Evolutionary conservation across 2,797 vertebrate species (phyloP), one percentile per base, ranked within the genome.

Genomic region (Pelobates cultripes): DNA sequence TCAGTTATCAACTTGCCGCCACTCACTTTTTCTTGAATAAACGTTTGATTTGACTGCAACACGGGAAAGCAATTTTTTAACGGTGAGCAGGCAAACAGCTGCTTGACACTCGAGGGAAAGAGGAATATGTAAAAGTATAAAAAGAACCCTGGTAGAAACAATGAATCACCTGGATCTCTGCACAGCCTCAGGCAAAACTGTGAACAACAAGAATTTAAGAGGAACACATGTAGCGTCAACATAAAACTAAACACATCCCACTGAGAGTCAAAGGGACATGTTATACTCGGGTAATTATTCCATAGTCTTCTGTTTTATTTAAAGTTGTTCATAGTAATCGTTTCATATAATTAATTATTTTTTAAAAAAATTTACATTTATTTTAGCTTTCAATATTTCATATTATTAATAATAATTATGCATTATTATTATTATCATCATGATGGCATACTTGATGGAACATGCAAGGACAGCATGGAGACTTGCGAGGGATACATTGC

Each of bases 171-270:
- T 81, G 51, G 71, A 5, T 28, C 45, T 80, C 87, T 83, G 45
- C 75, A 6, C 40, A 42, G 91, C 91, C 90, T 90, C 85, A 55
- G 90, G 91, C 90, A 43, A 89, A 87, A 68, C 3, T 63, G 67
- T 43, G 75, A 88, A 79, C 87, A 89, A 90, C 87, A 86, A 91
- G 88, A 79, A 57, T 55, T 80, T 71, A 84, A 91, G 88, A 88
- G 85, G 78, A 86, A 84, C 73, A 84, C 67, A 57, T 75, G 83
- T 86, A 78, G 81, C 71, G 69, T 75, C 64, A 14, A 86, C 85
- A 89, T 81, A 86, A 86, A 89, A 86, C 87, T 88, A 90, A 90
- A 89, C 85, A 83, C 77, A 79, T 84, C 85, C 89, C 89, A 83
- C 63, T 0, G 84, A 88, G 88, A 89, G 86, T 81, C 80, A 28